Percentiles rank a stretch among this genome's conserved stretches.
Conservation (phyloP, 1,140 invertebrate genomes). For the Paramacrobiotus metropolitanus region DNA sequence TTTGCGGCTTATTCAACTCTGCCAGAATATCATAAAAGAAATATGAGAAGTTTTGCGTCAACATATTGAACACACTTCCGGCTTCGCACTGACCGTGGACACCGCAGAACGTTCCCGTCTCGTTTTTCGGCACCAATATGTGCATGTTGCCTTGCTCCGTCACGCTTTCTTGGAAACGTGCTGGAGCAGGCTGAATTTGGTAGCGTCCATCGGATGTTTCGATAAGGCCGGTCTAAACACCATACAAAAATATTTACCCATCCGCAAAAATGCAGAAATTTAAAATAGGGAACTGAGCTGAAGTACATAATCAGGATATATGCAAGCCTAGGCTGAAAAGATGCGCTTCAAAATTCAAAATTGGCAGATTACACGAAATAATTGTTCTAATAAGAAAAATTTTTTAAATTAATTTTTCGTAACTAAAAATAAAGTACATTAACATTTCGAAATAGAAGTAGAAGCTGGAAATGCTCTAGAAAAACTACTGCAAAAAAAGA, state of each 20-base stretch:
- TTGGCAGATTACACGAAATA: too few species aligned
- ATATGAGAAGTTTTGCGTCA: background rate
- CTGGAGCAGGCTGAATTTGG: background rate
- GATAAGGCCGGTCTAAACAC: background rate
- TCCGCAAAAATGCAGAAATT: too few species aligned
- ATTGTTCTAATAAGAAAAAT: too few species aligned
- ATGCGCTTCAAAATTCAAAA: background rate
- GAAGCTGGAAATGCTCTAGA: too few species aligned
- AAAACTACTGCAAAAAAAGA: too few species aligned
- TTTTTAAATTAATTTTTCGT: too few species aligned
- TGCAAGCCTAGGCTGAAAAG: too few species aligned
- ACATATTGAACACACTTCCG: background rate
- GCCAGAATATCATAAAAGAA: background rate
- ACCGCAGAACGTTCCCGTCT: background rate
- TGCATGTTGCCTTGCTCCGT: background rate
- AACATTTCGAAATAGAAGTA: too few species aligned
- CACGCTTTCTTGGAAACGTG: constrained; percentile 3
- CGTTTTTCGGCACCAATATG: constrained; percentile 2
- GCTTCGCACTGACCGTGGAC: background rate
- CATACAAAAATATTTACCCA: too few species aligned
- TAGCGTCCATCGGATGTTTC: background rate
- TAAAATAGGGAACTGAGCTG: too few species aligned
- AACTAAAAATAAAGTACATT: too few species aligned
- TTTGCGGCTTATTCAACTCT: background rate
- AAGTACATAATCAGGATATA: too few species aligned